These are phyloP conservation scores for Pyxicephalus adspersus DNA, from an alignment of 2,113 vertebrate genomes.

Conservation along the genomic window DNA sequence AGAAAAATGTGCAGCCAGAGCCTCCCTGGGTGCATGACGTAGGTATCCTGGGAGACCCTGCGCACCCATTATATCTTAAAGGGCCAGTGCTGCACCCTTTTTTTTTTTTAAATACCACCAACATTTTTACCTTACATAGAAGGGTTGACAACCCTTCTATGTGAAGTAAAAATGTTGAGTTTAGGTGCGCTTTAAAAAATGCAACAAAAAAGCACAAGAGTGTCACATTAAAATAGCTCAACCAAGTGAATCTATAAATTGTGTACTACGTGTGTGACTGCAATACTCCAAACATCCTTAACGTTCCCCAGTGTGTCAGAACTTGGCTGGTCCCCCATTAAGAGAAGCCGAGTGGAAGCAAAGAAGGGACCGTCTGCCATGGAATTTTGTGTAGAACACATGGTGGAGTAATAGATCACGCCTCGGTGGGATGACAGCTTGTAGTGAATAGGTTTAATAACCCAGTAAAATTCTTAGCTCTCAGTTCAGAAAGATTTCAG, in stretches of 20 bases:
- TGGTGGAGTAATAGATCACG: conserved; percentile 22
- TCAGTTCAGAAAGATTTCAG: conserved; percentile 15
- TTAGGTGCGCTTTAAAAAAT: too few species aligned
- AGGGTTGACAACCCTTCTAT: too few species aligned
- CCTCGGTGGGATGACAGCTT: conserved; percentile 20
- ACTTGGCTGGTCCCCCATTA: conserved; percentile 3
- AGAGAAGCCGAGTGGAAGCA: not conserved
- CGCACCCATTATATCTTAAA: too few species aligned
- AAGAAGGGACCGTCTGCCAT: not conserved
- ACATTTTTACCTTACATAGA: too few species aligned
- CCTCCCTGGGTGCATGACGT: too few species aligned
- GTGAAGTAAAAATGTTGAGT: too few species aligned
- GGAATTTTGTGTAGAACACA: conserved; percentile 5
- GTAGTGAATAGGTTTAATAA: not conserved
- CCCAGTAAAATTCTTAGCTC: conserved; percentile 8
- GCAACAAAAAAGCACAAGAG: too few species aligned
- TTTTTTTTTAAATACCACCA: too few species aligned
- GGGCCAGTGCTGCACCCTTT: too few species aligned
- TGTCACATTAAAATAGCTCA: not conserved
- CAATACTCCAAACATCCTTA: conserved; percentile 1
- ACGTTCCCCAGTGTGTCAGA: conserved; percentile 8
- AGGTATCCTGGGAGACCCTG: too few species aligned
- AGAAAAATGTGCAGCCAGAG: too few species aligned
- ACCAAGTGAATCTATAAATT: conserved; percentile 2
- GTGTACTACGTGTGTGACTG: conserved; percentile 2